Percentiles rank a stretch among this genome's conserved stretches.
Evolutionary conservation across 30 jellyfish, hydroid and myxozoan species (phyloP).

Genomic region (Turritopsis dohrnii): DNA sequence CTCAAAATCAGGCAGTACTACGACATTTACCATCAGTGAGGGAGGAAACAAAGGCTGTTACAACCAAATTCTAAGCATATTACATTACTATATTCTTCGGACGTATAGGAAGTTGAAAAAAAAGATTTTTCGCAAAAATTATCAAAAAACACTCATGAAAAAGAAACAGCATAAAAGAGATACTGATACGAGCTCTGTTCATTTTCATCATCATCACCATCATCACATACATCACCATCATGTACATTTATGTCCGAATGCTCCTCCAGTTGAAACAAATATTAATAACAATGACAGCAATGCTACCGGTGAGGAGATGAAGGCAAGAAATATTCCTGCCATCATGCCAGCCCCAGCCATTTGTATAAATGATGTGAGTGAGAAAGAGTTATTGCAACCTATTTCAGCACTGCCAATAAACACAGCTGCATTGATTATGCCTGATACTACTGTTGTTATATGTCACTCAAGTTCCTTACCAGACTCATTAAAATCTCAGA

Average conservation of each 20-base stretch:
- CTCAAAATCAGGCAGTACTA: slow-evolving; percentile 75
- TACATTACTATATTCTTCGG: slow-evolving; percentile 47
- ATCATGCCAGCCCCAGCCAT: slow-evolving; percentile 15
- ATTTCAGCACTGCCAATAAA: slow-evolving; percentile 35
- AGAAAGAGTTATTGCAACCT: slow-evolving; percentile 20
- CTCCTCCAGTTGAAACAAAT: not conserved
- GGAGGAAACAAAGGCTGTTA: slow-evolving; percentile 86
- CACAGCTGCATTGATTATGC: slow-evolving; percentile 80
- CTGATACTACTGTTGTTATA: slow-evolving; percentile 85
- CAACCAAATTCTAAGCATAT: slow-evolving; percentile 51
- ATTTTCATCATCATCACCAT: slow-evolving; percentile 95
- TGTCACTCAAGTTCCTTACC: slow-evolving; percentile 70
- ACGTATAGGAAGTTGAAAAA: slow-evolving; percentile 37
- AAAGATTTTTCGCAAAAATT: slow-evolving; percentile 41
- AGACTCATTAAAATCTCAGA: slow-evolving; percentile 46
- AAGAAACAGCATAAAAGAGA: slow-evolving; percentile 30
- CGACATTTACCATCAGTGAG: slow-evolving; percentile 46
- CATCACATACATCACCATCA: slow-evolving; percentile 97
- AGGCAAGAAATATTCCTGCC: not conserved
- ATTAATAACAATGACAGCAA: not conserved
- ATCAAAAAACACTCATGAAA: slow-evolving; percentile 24
- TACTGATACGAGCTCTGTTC: slow-evolving; percentile 48
- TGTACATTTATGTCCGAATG: slow-evolving; percentile 61
- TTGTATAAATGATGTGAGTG: slow-evolving; percentile 1
- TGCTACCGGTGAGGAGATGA: not conserved